Conservation (phyloP, 2,888 invertebrate species). For the Tupiocoris notatus region DNA sequence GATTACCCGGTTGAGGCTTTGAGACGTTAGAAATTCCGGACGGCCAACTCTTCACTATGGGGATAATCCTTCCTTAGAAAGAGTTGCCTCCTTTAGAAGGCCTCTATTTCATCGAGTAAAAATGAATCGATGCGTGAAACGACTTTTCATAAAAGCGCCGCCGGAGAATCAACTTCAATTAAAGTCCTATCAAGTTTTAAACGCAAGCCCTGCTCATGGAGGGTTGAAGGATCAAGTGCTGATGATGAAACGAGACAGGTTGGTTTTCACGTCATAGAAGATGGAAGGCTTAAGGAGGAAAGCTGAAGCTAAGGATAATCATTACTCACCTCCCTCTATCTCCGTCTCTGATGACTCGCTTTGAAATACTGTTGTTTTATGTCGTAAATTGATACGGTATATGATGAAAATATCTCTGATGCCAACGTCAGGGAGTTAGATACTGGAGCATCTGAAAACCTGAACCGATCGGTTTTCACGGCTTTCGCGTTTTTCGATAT, state of each 20-base stretch:
- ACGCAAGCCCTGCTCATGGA: not conserved
- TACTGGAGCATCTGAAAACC: too few species aligned
- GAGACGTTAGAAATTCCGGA: not conserved
- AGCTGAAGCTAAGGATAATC: too few species aligned
- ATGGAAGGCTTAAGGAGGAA: too few species aligned
- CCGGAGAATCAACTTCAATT: conserved; percentile 1
- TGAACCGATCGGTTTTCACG: too few species aligned
- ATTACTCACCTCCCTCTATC: too few species aligned
- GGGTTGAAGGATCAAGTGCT: not conserved
- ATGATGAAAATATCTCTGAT: too few species aligned
- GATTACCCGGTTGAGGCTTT: not conserved
- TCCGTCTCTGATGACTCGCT: too few species aligned
- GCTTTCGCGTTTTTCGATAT: too few species aligned
- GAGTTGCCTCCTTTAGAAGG: not conserved
- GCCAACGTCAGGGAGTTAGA: too few species aligned
- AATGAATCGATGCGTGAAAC: conserved; percentile 11
- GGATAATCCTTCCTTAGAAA: not conserved
- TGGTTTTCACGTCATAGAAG: too few species aligned
- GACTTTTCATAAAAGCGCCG: conserved; percentile 16
- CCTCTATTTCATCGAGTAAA: not conserved
- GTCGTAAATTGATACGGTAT: too few species aligned
- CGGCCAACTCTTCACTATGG: not conserved
- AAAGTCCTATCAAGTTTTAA: conserved; percentile 10
- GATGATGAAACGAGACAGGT: not conserved
- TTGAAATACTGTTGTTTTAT: too few species aligned